These are phyloP conservation scores for Petrolisthes cinctipes DNA, from an alignment of 2,888 invertebrate genomes.

Conservation along the genomic window DNA sequence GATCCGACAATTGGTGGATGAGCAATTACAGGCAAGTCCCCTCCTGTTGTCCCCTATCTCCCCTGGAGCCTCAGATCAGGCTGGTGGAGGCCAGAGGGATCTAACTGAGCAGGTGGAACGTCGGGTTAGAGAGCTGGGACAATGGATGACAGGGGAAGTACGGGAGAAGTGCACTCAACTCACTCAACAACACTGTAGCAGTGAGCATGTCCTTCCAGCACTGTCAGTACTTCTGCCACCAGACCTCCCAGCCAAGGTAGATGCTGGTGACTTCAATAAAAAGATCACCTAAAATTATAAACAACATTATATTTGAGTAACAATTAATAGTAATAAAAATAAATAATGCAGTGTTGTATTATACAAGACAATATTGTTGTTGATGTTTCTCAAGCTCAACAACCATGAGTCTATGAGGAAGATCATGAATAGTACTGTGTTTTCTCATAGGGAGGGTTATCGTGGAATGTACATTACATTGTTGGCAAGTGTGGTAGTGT, in stretches of 20 bases:
- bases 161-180: slow-evolving; percentile 23
- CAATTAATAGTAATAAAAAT: too few species aligned
- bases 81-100: background rate
- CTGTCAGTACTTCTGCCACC: slow-evolving; percentile 73
- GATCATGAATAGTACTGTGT: too few species aligned
- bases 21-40: slow-evolving; percentile 18
- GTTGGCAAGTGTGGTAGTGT: too few species aligned
- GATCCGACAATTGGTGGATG: slow-evolving; percentile 25
- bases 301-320: too few species aligned
- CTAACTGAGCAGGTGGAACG: slow-evolving; percentile 11
- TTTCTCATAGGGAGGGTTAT: too few species aligned
- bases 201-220: slow-evolving; percentile 68
- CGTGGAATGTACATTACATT: too few species aligned
- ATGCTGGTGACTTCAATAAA: too few species aligned
- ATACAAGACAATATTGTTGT: too few species aligned
- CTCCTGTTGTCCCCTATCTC: background rate
- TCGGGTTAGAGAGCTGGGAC: slow-evolving; percentile 32
- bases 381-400: too few species aligned
- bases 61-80: background rate
- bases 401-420: too few species aligned
- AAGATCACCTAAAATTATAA: slow-evolving; percentile 67
- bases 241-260: slow-evolving; percentile 68
- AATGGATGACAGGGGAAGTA: slow-evolving; percentile 19
- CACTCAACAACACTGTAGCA: slow-evolving; percentile 42
- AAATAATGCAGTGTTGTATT: too few species aligned